These are phyloP conservation scores for Spea bombifrons DNA, from an alignment of 2,113 vertebrate species.

Conservation along the genomic window DNA sequence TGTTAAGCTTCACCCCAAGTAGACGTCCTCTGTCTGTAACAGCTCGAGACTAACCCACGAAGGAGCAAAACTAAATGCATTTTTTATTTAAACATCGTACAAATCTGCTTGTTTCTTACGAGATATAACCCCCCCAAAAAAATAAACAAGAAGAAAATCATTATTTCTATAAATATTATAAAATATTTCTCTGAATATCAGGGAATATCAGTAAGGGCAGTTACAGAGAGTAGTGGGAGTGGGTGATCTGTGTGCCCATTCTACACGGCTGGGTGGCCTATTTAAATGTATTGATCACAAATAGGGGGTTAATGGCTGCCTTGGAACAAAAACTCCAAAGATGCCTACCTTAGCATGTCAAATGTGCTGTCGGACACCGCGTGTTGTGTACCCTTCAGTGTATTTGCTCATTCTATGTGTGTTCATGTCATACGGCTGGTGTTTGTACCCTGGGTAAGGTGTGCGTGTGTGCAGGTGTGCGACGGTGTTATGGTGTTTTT, in stretches of 20 bases:
- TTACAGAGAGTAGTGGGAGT: neutral
- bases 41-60: too few species aligned
- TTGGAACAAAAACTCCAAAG: too few species aligned
- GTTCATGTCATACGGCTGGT: neutral
- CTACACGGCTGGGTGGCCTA: neutral
- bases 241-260: neutral
- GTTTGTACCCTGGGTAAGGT: neutral
- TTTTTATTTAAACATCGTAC: slow-evolving; percentile 28
- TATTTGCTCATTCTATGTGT: neutral
- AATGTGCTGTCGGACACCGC: neutral
- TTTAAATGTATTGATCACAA: too few species aligned
- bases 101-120: neutral
- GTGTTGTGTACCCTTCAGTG: neutral
- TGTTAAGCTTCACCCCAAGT: too few species aligned
- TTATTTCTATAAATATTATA: slow-evolving; percentile 37
- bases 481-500: neutral
- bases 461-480: neutral
- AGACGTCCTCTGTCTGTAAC: too few species aligned
- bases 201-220: slow-evolving; percentile 3
- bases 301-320: too few species aligned
- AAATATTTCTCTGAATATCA: slow-evolving; percentile 43
- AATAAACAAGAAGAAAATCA: neutral
- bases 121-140: slow-evolving; percentile 1
- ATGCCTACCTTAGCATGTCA: too few species aligned
- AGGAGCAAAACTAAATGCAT: slow-evolving; percentile 9